A percentile compares a stretch with the other conserved stretches of the same genome.
Conservation (phyloP, 1,140 invertebrate genomes). For the Cotesia typhae region DNA sequence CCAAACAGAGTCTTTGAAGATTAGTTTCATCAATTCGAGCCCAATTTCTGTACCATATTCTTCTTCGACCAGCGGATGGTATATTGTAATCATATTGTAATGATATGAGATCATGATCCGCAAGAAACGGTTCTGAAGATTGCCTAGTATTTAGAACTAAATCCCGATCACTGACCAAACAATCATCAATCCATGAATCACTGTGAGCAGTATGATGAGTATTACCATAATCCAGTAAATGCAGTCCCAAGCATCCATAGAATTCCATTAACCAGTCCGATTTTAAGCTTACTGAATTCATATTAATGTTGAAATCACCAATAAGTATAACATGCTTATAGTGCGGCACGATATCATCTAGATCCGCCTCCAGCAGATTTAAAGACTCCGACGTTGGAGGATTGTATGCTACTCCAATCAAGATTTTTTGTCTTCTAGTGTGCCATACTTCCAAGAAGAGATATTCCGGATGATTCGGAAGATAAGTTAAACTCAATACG, state of each 20-base stretch:
- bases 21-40: too few species aligned
- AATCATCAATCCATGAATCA: constrained; percentile 26
- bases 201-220: constrained; percentile 24
- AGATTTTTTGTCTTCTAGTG: too few species aligned
- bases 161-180: constrained; percentile 5
- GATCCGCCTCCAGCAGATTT: constrained; percentile 20
- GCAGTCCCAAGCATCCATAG: constrained; percentile 1
- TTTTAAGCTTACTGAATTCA: not conserved
- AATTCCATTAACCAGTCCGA: constrained; percentile 5
- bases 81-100: too few species aligned
- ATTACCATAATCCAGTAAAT: constrained; percentile 10
- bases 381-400: constrained; percentile 14
- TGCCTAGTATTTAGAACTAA: not conserved
- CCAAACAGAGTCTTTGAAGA: too few species aligned
- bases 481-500: too few species aligned
- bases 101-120: too few species aligned
- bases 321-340: constrained; percentile 18
- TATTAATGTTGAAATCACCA: constrained; percentile 16
- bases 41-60: too few species aligned
- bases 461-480: too few species aligned
- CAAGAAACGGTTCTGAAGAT: too few species aligned
- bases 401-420: constrained; percentile 23
- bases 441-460: too few species aligned
- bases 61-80: too few species aligned
- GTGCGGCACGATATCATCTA: not conserved